Evolutionary conservation across 2,888 invertebrate species (phyloP).

Genomic region (Napeogenes sylphis): DNA sequence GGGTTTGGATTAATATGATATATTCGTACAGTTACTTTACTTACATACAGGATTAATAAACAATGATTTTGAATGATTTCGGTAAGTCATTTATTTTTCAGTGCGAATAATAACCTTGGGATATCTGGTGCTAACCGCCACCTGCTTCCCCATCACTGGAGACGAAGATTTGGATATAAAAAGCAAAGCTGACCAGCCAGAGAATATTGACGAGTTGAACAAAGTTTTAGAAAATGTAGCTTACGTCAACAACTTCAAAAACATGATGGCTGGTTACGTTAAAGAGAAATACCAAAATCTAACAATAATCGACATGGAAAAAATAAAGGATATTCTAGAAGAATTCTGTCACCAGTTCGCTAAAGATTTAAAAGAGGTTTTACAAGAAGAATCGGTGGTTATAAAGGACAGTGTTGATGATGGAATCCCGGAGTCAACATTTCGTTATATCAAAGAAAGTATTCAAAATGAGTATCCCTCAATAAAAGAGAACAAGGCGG

Average conservation of each 20-base stretch:
- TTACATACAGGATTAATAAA: too few species aligned
- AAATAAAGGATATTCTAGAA: conserved; percentile 35
- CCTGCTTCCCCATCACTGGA: conserved; percentile 20
- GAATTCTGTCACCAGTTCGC: conserved; percentile 41
- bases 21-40: too few species aligned
- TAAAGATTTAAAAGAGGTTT: conserved; percentile 36
- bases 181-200: conserved; percentile 7
- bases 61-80: too few species aligned
- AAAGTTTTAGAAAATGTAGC: conserved; percentile 22
- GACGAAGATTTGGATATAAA: conserved; percentile 12
- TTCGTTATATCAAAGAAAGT: conserved; percentile 34
- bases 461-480: conserved; percentile 35
- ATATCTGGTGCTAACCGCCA: conserved; percentile 11
- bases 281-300: conserved; percentile 33
- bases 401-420: conserved; percentile 27
- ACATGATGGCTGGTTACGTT: conserved; percentile 36
- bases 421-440: conserved; percentile 34
- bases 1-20: too few species aligned
- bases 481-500: conserved; percentile 30
- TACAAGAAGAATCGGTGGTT: conserved; percentile 25
- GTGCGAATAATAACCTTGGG: conserved; percentile 18
- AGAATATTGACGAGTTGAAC: conserved; percentile 21
- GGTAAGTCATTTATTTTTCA: conserved; percentile 16
- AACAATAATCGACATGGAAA: conserved; percentile 29
- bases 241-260: conserved; percentile 37